A percentile compares a stretch with the other conserved stretches of the same genome.
phyloP scores from a whole-genome alignment of 2,113 vertebrate genomes.

The Brachyhypopomus occidentalis region DNA sequence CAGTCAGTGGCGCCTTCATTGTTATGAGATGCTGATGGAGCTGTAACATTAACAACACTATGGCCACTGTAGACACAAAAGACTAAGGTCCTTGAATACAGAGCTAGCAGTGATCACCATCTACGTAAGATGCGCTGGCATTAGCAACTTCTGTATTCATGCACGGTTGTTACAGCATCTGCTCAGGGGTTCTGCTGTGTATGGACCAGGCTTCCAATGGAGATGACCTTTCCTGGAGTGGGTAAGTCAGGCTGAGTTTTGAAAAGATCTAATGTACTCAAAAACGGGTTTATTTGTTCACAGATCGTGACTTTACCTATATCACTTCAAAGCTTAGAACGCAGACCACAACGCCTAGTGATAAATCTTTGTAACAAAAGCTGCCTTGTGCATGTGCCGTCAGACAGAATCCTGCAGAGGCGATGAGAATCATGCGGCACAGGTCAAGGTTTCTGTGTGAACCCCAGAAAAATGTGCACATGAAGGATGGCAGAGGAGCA shows the following conservation, averaged over 20 bases:
- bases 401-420: not conserved
- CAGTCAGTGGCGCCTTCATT: slow-evolving; percentile 28
- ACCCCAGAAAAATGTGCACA: not conserved
- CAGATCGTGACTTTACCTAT: not conserved
- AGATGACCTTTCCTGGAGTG: not conserved
- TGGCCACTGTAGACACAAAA: slow-evolving; percentile 33
- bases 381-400: not conserved
- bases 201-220: not conserved
- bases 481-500: slow-evolving; percentile 5
- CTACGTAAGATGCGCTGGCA: not conserved
- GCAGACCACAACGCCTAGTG: not conserved
- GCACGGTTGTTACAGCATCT: not conserved
- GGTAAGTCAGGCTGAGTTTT: not conserved
- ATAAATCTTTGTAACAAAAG: slow-evolving; percentile 3
- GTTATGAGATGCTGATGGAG: slow-evolving; percentile 40
- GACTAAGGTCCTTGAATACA: slow-evolving; percentile 21
- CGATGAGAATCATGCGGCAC: not conserved
- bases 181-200: not conserved
- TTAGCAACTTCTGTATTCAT: not conserved
- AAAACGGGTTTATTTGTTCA: not conserved
- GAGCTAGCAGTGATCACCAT: slow-evolving; percentile 35
- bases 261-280: slow-evolving; percentile 11
- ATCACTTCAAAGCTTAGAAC: not conserved
- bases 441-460: not conserved
- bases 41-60: slow-evolving; percentile 45